A percentile compares a stretch with the other conserved stretches of the same genome.
Evolutionary conservation across 1,140 invertebrate genomes (phyloP).

Genomic region (Scaptomyza hsui): DNA sequence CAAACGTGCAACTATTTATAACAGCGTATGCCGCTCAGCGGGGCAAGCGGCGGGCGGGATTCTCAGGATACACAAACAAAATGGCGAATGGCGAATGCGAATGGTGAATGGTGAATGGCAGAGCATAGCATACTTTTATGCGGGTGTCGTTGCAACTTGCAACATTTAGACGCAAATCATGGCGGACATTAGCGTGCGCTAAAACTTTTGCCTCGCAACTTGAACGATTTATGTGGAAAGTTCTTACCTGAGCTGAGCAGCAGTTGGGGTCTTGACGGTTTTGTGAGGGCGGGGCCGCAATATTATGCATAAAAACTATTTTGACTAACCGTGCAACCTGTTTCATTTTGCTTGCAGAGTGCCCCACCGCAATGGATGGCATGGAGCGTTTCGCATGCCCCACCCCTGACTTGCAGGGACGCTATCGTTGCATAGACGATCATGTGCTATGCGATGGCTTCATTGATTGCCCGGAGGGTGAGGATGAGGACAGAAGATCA

Average conservation of each 20-base stretch:
- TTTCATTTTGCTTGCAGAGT: slow-evolving; percentile 87
- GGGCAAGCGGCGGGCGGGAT: slow-evolving; percentile 1
- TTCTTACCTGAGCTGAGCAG: slow-evolving; percentile 47
- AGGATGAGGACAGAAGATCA: slow-evolving; percentile 96
- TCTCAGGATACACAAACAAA: slow-evolving; percentile 38
- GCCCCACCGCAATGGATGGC: slow-evolving; percentile 95
- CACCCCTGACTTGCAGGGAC: slow-evolving; percentile 93
- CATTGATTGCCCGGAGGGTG: slow-evolving; percentile 95
- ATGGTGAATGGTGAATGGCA: slow-evolving; percentile 20
- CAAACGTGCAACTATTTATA: slow-evolving; percentile 76
- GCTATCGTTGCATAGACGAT: slow-evolving; percentile 97
- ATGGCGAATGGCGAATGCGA: not conserved
- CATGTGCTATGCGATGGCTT: slow-evolving; percentile 97
- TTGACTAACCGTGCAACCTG: slow-evolving; percentile 54
- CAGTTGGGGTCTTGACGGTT: not conserved
- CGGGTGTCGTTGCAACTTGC: slow-evolving; percentile 64
- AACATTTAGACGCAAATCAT: slow-evolving; percentile 81
- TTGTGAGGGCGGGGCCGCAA: not conserved
- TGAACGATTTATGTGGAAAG: slow-evolving; percentile 79
- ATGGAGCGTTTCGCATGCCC: slow-evolving; percentile 98
- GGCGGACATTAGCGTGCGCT: slow-evolving; percentile 78
- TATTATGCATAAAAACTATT: slow-evolving; percentile 50
- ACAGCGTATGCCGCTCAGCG: slow-evolving; percentile 54
- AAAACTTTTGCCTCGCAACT: slow-evolving; percentile 58
- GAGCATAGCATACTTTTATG: slow-evolving; percentile 72